phyloP scores from a whole-genome alignment of 2,113 vertebrate genomes.

The Cepphus grylle region DNA sequence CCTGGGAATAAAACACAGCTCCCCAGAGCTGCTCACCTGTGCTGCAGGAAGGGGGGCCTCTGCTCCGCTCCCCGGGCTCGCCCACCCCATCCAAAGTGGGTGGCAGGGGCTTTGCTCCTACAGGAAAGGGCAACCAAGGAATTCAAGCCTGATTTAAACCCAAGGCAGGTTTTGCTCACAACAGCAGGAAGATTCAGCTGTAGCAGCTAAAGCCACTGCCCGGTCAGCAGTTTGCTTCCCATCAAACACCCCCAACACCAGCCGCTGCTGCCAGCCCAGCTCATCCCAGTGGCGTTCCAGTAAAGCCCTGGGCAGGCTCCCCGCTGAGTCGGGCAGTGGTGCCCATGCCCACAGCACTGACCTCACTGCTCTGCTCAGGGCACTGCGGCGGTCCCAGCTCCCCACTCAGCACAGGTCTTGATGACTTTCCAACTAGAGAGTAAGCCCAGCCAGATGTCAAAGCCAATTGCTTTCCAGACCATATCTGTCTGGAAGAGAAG shows the following conservation, averaged over 20 bases:
- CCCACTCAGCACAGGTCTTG: not conserved
- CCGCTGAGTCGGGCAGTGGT: rapidly evolving
- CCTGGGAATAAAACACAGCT: not conserved
- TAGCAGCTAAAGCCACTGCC: rapidly evolving
- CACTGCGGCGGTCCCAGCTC: not conserved
- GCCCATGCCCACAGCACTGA: not conserved
- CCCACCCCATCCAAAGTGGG: not conserved
- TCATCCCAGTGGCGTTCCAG: not conserved
- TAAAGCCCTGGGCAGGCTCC: not conserved
- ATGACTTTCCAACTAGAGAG: not conserved
- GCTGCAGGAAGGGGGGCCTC: not conserved
- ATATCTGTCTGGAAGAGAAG: not conserved
- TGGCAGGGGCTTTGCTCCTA: not conserved
- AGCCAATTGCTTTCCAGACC: not conserved
- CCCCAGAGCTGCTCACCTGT: not conserved
- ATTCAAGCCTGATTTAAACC: rapidly evolving
- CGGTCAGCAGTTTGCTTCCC: rapidly evolving
- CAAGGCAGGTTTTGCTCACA: not conserved
- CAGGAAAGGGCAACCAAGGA: rapidly evolving
- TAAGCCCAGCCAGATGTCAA: not conserved
- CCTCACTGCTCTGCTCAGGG: rapidly evolving
- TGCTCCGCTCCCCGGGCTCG: not conserved
- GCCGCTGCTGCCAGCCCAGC: rapidly evolving
- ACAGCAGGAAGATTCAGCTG: too few species aligned
- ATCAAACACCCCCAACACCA: not conserved